phyloP scores from a whole-genome alignment of 2,113 vertebrate genomes.

The Willisornis vidua region DNA sequence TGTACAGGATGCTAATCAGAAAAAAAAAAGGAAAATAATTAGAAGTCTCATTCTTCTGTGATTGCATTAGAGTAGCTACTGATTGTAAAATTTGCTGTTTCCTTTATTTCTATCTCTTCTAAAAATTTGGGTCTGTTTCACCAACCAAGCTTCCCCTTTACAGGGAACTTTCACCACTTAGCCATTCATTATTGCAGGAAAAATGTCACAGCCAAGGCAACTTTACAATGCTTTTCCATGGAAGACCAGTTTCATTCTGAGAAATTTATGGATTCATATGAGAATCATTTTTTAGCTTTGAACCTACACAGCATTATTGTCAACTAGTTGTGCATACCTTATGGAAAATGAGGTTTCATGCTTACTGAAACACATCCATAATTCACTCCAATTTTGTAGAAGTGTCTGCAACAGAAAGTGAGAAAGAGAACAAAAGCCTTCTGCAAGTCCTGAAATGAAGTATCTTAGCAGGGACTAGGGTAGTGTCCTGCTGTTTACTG shows the following conservation, averaged over 20 bases:
- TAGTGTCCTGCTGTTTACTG: background rate
- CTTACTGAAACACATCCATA: background rate
- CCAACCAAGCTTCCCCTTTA: background rate
- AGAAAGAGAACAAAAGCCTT: slow-evolving; percentile 18
- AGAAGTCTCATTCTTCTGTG: background rate
- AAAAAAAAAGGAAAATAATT: background rate
- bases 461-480: background rate
- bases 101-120: background rate
- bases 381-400: background rate
- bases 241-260: background rate
- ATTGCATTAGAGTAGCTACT: background rate
- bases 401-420: background rate
- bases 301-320: background rate
- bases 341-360: background rate
- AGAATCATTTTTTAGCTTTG: background rate
- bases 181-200: background rate
- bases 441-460: background rate
- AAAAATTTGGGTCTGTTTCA: background rate
- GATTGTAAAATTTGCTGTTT: background rate
- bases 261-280: background rate
- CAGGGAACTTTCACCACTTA: background rate
- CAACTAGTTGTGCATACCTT: background rate
- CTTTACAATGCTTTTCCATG: background rate
- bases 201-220: background rate
- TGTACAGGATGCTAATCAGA: background rate